A percentile compares a stretch with the other conserved stretches of the same genome.
Evolutionary conservation across 2,888 invertebrate genomes (phyloP).

Genomic region (Latrodectus hesperus): DNA sequence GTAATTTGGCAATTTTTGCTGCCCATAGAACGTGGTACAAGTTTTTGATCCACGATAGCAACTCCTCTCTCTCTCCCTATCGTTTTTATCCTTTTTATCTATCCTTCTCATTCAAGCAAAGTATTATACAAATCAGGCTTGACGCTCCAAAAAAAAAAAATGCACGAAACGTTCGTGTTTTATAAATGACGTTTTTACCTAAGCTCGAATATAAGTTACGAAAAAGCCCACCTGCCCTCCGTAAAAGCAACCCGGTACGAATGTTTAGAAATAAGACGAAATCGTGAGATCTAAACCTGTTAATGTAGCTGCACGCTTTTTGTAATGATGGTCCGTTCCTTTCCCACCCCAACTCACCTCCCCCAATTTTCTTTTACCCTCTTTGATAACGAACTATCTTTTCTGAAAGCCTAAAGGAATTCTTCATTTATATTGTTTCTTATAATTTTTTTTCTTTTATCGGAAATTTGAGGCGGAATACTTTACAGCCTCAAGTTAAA

Average conservation of each 20-base stretch:
- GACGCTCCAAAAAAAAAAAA: slow-evolving; percentile 30
- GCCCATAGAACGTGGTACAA: slow-evolving; percentile 36
- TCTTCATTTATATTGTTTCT: slow-evolving; percentile 46
- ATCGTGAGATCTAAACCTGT: slow-evolving; percentile 61
- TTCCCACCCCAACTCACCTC: slow-evolving; percentile 7
- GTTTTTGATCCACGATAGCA: slow-evolving; percentile 2
- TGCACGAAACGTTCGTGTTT: slow-evolving; percentile 56
- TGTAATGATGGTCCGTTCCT: slow-evolving; percentile 55
- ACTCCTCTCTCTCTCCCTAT: slow-evolving; percentile 31
- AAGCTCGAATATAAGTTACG: slow-evolving; percentile 20
- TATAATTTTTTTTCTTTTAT: slow-evolving; percentile 13
- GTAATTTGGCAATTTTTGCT: slow-evolving; percentile 64
- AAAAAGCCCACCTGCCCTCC: slow-evolving; percentile 48
- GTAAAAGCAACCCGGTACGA: slow-evolving; percentile 39
- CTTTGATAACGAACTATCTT: background rate
- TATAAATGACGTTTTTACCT: slow-evolving; percentile 57
- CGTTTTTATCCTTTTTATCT: slow-evolving; percentile 60
- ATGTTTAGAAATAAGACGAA: slow-evolving; percentile 27
- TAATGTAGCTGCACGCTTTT: slow-evolving; percentile 62
- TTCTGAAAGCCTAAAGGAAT: slow-evolving; percentile 6
- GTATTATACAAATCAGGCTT: slow-evolving; percentile 65
- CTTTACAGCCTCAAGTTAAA: slow-evolving; percentile 12
- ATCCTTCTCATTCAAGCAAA: slow-evolving; percentile 32
- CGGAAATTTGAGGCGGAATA: slow-evolving; percentile 34
- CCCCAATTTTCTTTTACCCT: background rate